phyloP scores from a whole-genome alignment of 2,797 vertebrate genomes.

The Sebastes flavidus region DNA sequence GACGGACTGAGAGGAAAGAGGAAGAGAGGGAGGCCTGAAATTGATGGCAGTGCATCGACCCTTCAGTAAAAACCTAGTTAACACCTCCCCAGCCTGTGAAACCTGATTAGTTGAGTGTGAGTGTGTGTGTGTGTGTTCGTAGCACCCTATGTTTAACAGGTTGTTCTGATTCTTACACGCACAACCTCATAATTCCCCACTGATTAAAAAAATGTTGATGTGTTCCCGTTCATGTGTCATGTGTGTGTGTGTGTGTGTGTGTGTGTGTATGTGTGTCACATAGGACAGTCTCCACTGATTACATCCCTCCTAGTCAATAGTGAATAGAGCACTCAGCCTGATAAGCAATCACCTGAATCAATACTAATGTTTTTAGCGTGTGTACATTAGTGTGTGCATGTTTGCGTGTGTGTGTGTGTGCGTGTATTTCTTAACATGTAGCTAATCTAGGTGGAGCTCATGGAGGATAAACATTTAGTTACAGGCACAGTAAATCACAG shows the following conservation, averaged over 20 bases:
- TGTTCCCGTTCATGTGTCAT: not conserved
- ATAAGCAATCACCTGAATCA: slow-evolving; percentile 87
- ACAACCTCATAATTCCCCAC: slow-evolving; percentile 54
- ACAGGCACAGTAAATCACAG: slow-evolving; percentile 65
- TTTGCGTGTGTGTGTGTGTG: not conserved
- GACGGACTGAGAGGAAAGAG: slow-evolving; percentile 11
- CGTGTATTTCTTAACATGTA: slow-evolving; percentile 61
- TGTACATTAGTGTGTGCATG: slow-evolving; percentile 52
- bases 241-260: slow-evolving; percentile 19
- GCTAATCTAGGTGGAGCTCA: slow-evolving; percentile 76
- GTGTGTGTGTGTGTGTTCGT: slow-evolving; percentile 41
- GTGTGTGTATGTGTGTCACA: slow-evolving; percentile 2
- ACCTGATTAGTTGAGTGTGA: slow-evolving; percentile 67
- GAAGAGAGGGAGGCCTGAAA: slow-evolving; percentile 53
- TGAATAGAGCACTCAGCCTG: slow-evolving; percentile 85
- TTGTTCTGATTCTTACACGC: slow-evolving; percentile 45
- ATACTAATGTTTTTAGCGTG: slow-evolving; percentile 84
- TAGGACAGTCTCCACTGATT: slow-evolving; percentile 74
- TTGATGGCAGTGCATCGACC: slow-evolving; percentile 76
- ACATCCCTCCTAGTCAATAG: slow-evolving; percentile 79
- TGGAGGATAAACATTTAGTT: slow-evolving; percentile 74
- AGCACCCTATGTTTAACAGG: slow-evolving; percentile 51
- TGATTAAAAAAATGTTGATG: slow-evolving; percentile 65
- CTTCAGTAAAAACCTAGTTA: slow-evolving; percentile 75
- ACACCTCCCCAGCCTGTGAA: slow-evolving; percentile 74